A percentile compares a stretch with the other conserved stretches of the same genome.
Evolutionary conservation across 2,797 vertebrate genomes (phyloP).

Genomic region (Gephyroberyx darwinii): DNA sequence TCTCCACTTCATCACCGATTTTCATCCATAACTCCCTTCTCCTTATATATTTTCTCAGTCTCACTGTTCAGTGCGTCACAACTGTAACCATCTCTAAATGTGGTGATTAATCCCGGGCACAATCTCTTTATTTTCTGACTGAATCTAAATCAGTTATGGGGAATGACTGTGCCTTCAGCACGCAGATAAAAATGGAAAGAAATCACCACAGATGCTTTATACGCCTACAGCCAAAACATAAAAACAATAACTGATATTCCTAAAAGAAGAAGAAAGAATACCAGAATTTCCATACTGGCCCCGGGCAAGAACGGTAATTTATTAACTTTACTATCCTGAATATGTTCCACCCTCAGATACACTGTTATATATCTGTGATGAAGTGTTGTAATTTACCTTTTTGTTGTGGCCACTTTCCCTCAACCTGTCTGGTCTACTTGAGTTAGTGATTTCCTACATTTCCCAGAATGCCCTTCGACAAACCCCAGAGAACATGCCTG

Average conservation of each 20-base stretch:
- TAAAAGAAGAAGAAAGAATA: background rate
- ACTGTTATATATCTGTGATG: too few species aligned
- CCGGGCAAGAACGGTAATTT: too few species aligned
- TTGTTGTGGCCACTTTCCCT: too few species aligned
- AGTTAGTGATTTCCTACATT: too few species aligned
- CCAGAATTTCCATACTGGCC: too few species aligned
- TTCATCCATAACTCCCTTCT: conserved; percentile 16
- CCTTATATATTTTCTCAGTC: conserved; percentile 4
- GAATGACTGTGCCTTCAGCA: background rate
- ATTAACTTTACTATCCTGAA: too few species aligned
- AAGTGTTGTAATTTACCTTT: too few species aligned
- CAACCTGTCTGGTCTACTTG: too few species aligned
- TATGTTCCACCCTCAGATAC: too few species aligned
- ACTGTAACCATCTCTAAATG: background rate
- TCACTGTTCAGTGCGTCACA: background rate
- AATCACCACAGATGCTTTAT: too few species aligned
- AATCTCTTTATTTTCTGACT: conserved; percentile 6
- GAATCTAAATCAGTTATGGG: background rate
- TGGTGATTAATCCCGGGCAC: background rate
- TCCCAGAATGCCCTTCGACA: too few species aligned
- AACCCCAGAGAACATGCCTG: too few species aligned
- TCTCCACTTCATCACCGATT: conserved; percentile 10
- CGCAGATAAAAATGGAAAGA: conserved; percentile 10
- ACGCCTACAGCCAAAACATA: background rate
- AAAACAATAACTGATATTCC: background rate